Conservation (phyloP, 2,888 invertebrate species). For the Onchidella celtica region DNA sequence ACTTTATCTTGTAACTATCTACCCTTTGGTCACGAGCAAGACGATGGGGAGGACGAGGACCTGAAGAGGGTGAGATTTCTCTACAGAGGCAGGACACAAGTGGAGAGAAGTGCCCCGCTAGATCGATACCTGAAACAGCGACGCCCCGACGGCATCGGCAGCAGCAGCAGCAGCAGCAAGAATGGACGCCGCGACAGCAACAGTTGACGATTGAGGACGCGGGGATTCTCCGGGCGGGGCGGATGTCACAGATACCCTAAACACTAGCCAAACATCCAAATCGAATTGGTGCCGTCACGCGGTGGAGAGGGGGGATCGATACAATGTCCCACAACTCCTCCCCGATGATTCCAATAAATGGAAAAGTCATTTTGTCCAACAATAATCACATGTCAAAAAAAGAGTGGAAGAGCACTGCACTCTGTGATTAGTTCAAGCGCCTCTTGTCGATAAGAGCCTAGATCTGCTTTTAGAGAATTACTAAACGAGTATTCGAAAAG, state of each 20-base stretch:
- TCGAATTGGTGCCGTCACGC: constrained; percentile 47
- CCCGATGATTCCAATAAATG: constrained; percentile 33
- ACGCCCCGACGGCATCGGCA: too few species aligned
- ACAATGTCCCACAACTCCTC: constrained; percentile 5
- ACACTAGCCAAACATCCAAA: constrained; percentile 49
- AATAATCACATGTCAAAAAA: constrained; percentile 23
- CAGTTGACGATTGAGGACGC: constrained; percentile 43
- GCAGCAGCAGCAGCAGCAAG: constrained; percentile 30
- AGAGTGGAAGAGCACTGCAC: too few species aligned
- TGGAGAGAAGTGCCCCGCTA: constrained; percentile 21
- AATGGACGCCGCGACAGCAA: constrained; percentile 44
- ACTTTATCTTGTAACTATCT: too few species aligned
- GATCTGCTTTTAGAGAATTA: too few species aligned
- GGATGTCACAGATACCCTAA: constrained; percentile 44
- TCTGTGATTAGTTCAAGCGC: too few species aligned
- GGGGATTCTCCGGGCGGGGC: background rate
- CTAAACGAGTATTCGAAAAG: too few species aligned
- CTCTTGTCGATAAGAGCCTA: too few species aligned
- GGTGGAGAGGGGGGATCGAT: constrained; percentile 35
- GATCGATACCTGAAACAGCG: constrained; percentile 43
- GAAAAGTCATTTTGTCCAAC: constrained; percentile 22
- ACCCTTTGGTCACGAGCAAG: too few species aligned
- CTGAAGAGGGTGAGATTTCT: background rate
- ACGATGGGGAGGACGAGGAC: too few species aligned
- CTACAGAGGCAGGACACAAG: background rate